Conservation (phyloP, 2,888 invertebrate genomes). For the Steinernema scapterisci region DNA sequence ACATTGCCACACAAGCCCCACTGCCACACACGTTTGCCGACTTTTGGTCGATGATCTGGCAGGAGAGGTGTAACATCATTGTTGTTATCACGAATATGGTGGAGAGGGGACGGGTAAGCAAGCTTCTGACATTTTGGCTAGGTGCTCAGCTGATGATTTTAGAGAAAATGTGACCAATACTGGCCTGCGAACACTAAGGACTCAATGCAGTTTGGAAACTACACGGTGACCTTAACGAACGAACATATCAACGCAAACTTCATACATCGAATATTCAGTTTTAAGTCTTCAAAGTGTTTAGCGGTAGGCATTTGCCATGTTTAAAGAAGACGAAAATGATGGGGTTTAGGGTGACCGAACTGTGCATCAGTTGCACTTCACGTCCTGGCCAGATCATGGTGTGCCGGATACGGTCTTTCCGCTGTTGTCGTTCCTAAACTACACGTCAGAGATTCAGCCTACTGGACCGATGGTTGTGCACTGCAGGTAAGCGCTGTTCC, state of each 20-base stretch:
- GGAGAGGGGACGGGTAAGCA: constrained; percentile 57
- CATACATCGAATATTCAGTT: constrained; percentile 53
- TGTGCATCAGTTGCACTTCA: constrained; percentile 63
- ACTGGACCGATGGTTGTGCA: constrained; percentile 64
- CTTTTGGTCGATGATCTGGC: constrained; percentile 61
- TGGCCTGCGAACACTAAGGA: constrained; percentile 52
- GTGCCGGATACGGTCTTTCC: constrained; percentile 57
- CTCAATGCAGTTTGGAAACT: constrained; percentile 51
- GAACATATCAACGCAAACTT: constrained; percentile 58
- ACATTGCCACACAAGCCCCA: constrained; percentile 66
- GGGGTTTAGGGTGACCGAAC: constrained; percentile 51
- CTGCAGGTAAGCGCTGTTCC: constrained; percentile 56
- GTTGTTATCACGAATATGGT: constrained; percentile 65
- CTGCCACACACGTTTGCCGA: constrained; percentile 63
- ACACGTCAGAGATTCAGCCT: constrained; percentile 60
- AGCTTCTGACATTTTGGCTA: neutral
- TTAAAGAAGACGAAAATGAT: neutral
- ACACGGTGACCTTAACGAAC: constrained; percentile 49
- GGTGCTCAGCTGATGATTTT: constrained; percentile 33
- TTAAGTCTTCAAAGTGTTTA: constrained; percentile 53
- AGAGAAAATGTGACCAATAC: constrained; percentile 65
- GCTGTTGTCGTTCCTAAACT: constrained; percentile 61
- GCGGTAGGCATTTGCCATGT: constrained; percentile 39
- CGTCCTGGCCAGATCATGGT: constrained; percentile 62
- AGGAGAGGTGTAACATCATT: constrained; percentile 61